Evolutionary conservation across 2,113 vertebrate genomes (phyloP).

Genomic region (Oncorhynchus kisutch): DNA sequence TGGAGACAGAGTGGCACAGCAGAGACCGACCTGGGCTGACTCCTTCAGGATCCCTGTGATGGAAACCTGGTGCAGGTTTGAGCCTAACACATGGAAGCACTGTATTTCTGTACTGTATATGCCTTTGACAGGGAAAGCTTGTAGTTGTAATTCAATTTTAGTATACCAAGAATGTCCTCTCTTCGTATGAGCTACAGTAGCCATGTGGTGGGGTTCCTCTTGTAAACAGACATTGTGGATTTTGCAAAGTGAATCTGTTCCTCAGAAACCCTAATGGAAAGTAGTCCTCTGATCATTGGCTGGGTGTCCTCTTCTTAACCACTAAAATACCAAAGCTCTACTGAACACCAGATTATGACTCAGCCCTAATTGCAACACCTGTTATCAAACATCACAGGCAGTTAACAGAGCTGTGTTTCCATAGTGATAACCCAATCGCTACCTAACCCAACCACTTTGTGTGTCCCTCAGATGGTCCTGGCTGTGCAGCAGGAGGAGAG

Average conservation of each 20-base stretch:
- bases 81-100: background rate
- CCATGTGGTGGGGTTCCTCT: too few relatives aligned
- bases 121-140: too few relatives aligned
- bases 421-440: too few relatives aligned
- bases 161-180: too few relatives aligned
- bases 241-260: too few relatives aligned
- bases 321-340: conserved; percentile 14
- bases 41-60: conserved; percentile 7
- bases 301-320: background rate
- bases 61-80: background rate
- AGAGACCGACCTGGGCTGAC: conserved; percentile 1
- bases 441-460: conserved; percentile 32
- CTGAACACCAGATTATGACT: conserved; percentile 36
- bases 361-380: conserved; percentile 40
- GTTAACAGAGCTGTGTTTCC: conserved; percentile 31
- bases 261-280: background rate
- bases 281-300: background rate
- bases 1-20: conserved; percentile 25
- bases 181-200: too few relatives aligned
- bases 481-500: background rate
- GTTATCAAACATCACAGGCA: conserved; percentile 45
- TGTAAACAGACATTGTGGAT: background rate
- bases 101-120: background rate
- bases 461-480: conserved; percentile 64
- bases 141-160: too few relatives aligned